phyloP scores from a whole-genome alignment of 30 jellyfish, hydroid and myxozoan species.

The Turritopsis dohrnii region DNA sequence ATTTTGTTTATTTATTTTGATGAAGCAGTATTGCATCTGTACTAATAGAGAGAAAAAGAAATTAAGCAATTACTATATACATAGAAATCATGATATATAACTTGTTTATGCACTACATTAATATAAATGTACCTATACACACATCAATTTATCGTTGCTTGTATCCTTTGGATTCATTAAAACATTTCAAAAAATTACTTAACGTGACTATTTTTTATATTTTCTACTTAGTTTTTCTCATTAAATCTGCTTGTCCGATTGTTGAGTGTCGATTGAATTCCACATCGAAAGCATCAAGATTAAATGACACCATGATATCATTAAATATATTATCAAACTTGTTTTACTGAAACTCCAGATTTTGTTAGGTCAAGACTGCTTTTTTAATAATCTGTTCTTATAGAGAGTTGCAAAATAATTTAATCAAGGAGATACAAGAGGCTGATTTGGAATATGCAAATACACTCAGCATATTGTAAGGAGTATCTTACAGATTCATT shows the following conservation, averaged over 20 bases:
- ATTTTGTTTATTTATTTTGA: no score
- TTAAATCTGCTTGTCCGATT: background rate
- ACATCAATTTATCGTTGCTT: no score
- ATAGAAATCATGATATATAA: no score
- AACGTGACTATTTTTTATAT: no score
- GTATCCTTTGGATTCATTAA: no score
- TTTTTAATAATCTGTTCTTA: background rate
- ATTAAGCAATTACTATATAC: no score
- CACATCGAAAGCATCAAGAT: background rate
- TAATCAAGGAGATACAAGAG: slow-evolving; percentile 27
- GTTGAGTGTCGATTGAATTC: background rate
- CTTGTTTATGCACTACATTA: no score
- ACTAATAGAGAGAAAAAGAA: no score
- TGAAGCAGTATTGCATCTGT: no score
- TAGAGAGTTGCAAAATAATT: slow-evolving; percentile 43
- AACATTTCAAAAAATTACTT: no score
- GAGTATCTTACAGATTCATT: background rate
- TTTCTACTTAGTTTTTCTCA: no score
- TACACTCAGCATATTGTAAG: slow-evolving; percentile 45
- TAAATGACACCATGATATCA: background rate
- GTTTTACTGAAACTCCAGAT: background rate
- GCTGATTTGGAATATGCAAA: slow-evolving; percentile 43
- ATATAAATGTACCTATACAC: no score
- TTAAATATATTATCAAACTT: background rate
- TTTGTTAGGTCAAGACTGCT: background rate